Base-by-base conservation (phyloP, 1,140 invertebrate species). In the Gonatopus flavifemur region DNA sequence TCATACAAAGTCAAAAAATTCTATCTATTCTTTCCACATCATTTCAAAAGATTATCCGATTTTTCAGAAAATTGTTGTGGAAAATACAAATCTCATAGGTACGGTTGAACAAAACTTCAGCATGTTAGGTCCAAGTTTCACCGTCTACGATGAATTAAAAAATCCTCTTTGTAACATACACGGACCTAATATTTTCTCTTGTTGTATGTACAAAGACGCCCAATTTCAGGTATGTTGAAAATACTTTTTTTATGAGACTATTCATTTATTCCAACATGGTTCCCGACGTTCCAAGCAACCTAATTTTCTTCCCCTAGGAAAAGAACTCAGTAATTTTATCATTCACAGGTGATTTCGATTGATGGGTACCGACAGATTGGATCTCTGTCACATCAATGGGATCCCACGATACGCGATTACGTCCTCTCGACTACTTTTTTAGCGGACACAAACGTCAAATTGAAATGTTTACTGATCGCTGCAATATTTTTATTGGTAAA, bases 401-500 rank as follows among this genome's bases (percentile, higher is more conserved):
- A 74, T 42, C 50, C 57, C 37, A 44, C 40, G 2, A 28, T 57
- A 2, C 54, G 55, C 6, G 71, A 74, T 52, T 69, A 74, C 22
- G 57, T 41, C 12, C 10, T 70, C 2, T 43, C 66, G 7, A 33
- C 71, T 6, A 70, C 71, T 9, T 69, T 71, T 22, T 55, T 69
- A 1, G 39, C 44, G 3, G 43, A 69, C 3, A 66, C 46, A 4
- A 52, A 66, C 24, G 52, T 66, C n/a, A 67, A 62, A 35, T 37
- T 74, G 3, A 74, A 74, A 40, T 63, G 65, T 36, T 42, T 74
- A 13, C 57, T 74, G 6, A 52, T 74, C 10, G 71, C 60, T 0
- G 68, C 68, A 15, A 49, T 67, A 5, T 74, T 74, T 45, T 33
- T 74, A n/a, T 9, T 72, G 61, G 71, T 72, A 62, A 59, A 40